These are phyloP conservation scores for Pantherophis vulpinus DNA, from an alignment of 2,797 vertebrate genomes.

Conservation along the genomic window DNA sequence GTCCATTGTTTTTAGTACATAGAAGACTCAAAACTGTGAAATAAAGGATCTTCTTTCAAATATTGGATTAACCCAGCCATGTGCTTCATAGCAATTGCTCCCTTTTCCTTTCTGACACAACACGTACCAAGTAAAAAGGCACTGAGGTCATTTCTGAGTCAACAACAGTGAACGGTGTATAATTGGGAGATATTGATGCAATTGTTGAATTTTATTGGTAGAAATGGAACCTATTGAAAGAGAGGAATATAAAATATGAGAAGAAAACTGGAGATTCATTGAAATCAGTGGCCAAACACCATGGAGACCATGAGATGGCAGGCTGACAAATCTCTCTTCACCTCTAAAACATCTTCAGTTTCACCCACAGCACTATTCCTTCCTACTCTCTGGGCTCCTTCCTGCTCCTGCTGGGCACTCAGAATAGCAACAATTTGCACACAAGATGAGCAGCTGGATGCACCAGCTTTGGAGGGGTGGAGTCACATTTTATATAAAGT, in stretches of 20 bases:
- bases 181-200: neutral
- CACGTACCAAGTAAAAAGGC: neutral
- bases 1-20: neutral
- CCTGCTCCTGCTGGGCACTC: conserved; percentile 29
- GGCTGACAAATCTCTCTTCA: neutral
- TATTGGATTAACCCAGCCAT: neutral
- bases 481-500: conserved; percentile 63
- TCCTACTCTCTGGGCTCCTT: neutral
- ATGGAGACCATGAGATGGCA: neutral
- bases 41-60: neutral
- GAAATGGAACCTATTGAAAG: neutral
- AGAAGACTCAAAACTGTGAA: neutral
- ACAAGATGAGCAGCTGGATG: conserved; percentile 47
- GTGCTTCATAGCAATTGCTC: neutral
- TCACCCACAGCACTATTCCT: neutral
- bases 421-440: conserved; percentile 61
- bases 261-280: neutral
- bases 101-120: neutral
- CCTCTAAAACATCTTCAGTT: neutral
- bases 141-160: neutral
- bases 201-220: neutral
- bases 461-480: conserved; percentile 15
- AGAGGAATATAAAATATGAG: neutral
- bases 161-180: neutral
- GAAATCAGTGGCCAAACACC: neutral